Evolutionary conservation across 2,797 vertebrate genomes (phyloP), one percentile per base, ranked within the genome.

Genomic region (Muscicapa striata): DNA sequence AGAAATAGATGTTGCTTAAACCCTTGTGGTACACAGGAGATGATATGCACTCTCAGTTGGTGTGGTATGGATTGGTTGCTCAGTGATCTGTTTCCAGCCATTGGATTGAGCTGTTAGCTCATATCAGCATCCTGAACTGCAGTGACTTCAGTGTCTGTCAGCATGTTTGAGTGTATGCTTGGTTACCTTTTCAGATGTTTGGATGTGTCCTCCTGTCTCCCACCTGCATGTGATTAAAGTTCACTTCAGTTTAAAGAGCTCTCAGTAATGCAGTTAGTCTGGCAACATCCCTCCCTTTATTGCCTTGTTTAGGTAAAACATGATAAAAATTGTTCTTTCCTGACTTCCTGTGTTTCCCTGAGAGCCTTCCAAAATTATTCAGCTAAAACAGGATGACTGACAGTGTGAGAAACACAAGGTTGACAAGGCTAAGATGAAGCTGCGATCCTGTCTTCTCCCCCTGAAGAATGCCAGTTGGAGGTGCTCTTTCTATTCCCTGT

Each of bases 261-360:
- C 62, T 59, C 27, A n/a, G 54, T 69, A 13, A 74, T 85, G 52
- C 72, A n/a, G 66, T 81, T 76, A 95, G 91, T 97, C 93, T 96
- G 88, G 82, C 94, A 83, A 61, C 66, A 74, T 92, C 82, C 34
- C 83, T 92, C 80, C 54, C 61, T 96, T 92, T 92, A 70, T 87
- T 88, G 92, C 92, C 84, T 95, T 95, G 93, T 97, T 95, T 95
- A 96, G 91, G 93, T 96, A 94, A 97, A 95, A 97, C 57, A 58
- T 43, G 88, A 90, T 78, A 85, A 86, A 95, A 96, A 96, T 90
- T 87, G 79, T 91, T 95, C 93, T 63, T 90, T 87, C 90, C 80
- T 94, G 93, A 89, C 90, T 96, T 95, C 76, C 84, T 87, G 54
- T 94, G 91, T 97, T 94, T 96, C 88, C 81, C 76, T 73, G 54